Evolutionary conservation across 1,140 invertebrate species (phyloP).

Genomic region (Drosophila auraria): DNA sequence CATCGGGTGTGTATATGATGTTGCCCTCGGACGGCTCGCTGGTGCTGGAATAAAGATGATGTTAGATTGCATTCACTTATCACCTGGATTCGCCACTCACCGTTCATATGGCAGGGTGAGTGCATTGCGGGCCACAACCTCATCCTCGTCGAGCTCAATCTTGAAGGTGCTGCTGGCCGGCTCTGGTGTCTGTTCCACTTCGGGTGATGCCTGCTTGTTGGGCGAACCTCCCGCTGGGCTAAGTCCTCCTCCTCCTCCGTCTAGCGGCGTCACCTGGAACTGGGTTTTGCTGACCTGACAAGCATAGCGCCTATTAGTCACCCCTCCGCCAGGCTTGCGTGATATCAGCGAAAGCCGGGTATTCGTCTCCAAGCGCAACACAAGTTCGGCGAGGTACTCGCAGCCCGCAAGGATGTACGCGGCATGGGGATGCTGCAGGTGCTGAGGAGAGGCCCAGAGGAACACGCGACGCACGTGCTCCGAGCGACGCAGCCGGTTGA

Average conservation of each 20-base stretch:
- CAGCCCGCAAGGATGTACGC: slow-evolving; percentile 68
- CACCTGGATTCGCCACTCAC: slow-evolving; percentile 24
- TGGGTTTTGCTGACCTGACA: slow-evolving; percentile 66
- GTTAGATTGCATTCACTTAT: not conserved
- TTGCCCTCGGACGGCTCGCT: slow-evolving; percentile 78
- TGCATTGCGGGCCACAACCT: slow-evolving; percentile 79
- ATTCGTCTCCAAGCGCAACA: slow-evolving; percentile 61
- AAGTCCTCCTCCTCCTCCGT: slow-evolving; percentile 9
- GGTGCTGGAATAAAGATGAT: slow-evolving; percentile 37
- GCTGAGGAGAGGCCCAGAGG: slow-evolving; percentile 66
- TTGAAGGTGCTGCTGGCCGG: slow-evolving; percentile 74
- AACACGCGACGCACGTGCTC: slow-evolving; percentile 73
- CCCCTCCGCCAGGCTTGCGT: slow-evolving; percentile 64
- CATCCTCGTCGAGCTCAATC: slow-evolving; percentile 81
- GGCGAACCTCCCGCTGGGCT: not conserved
- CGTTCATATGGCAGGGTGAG: slow-evolving; percentile 84
- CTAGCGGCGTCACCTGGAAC: slow-evolving; percentile 57
- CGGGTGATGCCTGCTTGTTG: slow-evolving; percentile 18
- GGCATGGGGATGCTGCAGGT: slow-evolving; percentile 58
- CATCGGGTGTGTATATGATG: slow-evolving; percentile 86
- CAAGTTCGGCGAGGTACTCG: slow-evolving; percentile 75
- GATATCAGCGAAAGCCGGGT: slow-evolving; percentile 59
- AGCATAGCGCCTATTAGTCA: slow-evolving; percentile 64
- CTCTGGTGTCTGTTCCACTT: slow-evolving; percentile 10
- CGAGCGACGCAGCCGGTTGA: slow-evolving; percentile 64